phyloP scores from a whole-genome alignment of 2,797 vertebrate species.

The Danio jaintianensis region DNA sequence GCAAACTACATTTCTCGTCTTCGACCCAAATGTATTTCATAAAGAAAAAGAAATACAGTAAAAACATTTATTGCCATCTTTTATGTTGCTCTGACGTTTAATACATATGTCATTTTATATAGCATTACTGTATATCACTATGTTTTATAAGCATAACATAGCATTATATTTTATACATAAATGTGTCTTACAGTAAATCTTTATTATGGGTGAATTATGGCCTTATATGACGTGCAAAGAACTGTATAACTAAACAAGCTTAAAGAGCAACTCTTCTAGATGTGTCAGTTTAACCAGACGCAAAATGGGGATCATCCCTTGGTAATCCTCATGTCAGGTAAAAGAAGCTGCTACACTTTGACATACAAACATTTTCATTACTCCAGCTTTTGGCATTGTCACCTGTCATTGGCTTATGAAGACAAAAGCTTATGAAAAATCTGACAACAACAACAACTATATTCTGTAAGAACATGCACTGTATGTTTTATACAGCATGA shows the following conservation, averaged over 20 bases:
- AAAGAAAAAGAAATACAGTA: no score
- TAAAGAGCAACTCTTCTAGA: neutral
- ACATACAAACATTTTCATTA: constrained; percentile 29
- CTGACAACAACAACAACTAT: neutral
- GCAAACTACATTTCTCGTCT: no score
- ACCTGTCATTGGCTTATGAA: constrained; percentile 6
- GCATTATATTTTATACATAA: neutral
- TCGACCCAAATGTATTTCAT: no score
- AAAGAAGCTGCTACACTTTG: neutral
- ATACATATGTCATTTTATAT: no score
- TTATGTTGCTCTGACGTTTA: no score
- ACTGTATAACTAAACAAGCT: neutral
- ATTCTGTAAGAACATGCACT: constrained; percentile 14
- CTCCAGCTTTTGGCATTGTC: constrained; percentile 1
- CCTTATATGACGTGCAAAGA: neutral
- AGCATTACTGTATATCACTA: no score
- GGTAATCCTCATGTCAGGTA: constrained; percentile 34
- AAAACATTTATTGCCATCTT: no score
- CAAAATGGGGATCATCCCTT: constrained; percentile 33
- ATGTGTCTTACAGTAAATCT: neutral
- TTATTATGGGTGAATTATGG: neutral
- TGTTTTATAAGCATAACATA: no score
- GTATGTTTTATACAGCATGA: no score
- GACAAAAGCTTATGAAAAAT: constrained; percentile 18
- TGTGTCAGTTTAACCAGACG: neutral